Conservation (phyloP, 1,140 invertebrate species). For the Manduca sexta region DNA sequence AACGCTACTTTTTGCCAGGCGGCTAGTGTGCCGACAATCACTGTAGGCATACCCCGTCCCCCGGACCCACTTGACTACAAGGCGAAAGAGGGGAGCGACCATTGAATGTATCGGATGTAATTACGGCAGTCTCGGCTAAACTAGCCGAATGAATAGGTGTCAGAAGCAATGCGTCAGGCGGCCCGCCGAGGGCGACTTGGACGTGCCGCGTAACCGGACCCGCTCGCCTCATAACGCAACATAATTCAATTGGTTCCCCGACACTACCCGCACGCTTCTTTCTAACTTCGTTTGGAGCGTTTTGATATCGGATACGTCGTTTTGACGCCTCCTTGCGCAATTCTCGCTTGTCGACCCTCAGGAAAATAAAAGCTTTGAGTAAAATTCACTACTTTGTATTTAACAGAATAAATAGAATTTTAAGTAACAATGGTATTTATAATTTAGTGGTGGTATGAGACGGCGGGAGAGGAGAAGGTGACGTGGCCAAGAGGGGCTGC, state of each 20-base stretch:
- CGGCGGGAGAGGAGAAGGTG: slow-evolving; percentile 35
- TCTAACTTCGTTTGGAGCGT: slow-evolving; percentile 66
- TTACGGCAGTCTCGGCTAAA: slow-evolving; percentile 33
- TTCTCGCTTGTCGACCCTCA: slow-evolving; percentile 31
- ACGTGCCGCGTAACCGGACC: slow-evolving; percentile 63
- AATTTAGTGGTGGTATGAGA: slow-evolving; percentile 49
- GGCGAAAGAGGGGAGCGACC: slow-evolving; percentile 8
- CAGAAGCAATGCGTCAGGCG: slow-evolving; percentile 57
- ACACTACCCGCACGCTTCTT: slow-evolving; percentile 65
- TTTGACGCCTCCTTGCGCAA: slow-evolving; percentile 55
- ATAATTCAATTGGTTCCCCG: slow-evolving; percentile 70
- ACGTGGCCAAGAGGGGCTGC: slow-evolving; percentile 29
- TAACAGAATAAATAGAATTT: slow-evolving; percentile 37
- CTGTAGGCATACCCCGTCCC: slow-evolving; percentile 14
- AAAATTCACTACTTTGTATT: slow-evolving; percentile 34
- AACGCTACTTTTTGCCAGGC: slow-evolving; percentile 28
- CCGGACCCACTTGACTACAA: not conserved
- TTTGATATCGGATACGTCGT: slow-evolving; percentile 69
- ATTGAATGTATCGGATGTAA: slow-evolving; percentile 14
- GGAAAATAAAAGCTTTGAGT: slow-evolving; percentile 22
- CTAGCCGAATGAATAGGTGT: slow-evolving; percentile 62
- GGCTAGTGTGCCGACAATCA: slow-evolving; percentile 16
- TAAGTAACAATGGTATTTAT: slow-evolving; percentile 20
- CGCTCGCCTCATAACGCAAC: slow-evolving; percentile 66
- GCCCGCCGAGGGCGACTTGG: slow-evolving; percentile 38